Conservation (phyloP, 2,888 invertebrate genomes). For the Gordius sp. region DNA sequence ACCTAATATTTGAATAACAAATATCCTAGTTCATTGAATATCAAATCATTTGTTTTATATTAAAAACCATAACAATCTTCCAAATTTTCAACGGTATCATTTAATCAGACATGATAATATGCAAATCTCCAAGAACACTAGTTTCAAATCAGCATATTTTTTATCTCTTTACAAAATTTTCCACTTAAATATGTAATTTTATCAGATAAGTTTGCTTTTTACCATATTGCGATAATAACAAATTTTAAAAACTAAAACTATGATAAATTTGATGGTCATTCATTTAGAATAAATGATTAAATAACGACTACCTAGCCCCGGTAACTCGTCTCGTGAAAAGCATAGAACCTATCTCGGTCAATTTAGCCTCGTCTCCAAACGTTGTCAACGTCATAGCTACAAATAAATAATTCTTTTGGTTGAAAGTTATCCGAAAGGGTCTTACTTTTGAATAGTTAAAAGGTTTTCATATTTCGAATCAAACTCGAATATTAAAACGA, state of each 20-base stretch:
- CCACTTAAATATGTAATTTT: too few relatives aligned
- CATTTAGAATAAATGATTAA: neutral
- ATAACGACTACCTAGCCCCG: slow-evolving; percentile 11
- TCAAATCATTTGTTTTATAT: too few relatives aligned
- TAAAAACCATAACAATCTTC: too few relatives aligned
- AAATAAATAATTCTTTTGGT: too few relatives aligned
- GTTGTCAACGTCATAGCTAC: neutral
- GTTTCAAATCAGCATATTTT: neutral
- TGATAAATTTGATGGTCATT: neutral
- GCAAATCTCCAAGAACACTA: neutral
- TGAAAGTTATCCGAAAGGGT: too few relatives aligned
- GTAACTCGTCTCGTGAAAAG: slow-evolving; percentile 16
- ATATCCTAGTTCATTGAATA: neutral
- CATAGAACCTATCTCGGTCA: slow-evolving; percentile 12
- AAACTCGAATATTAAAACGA: too few relatives aligned
- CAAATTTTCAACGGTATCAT: too few relatives aligned
- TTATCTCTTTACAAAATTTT: neutral
- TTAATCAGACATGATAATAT: too few relatives aligned
- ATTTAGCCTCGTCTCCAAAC: neutral
- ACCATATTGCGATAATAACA: neutral
- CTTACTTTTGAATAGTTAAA: too few relatives aligned
- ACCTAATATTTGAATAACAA: neutral
- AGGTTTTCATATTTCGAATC: too few relatives aligned
- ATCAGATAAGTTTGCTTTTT: neutral
- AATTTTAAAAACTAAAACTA: neutral